Base-by-base conservation (phyloP, 2,888 invertebrate genomes). In the Hipparchia semele region DNA sequence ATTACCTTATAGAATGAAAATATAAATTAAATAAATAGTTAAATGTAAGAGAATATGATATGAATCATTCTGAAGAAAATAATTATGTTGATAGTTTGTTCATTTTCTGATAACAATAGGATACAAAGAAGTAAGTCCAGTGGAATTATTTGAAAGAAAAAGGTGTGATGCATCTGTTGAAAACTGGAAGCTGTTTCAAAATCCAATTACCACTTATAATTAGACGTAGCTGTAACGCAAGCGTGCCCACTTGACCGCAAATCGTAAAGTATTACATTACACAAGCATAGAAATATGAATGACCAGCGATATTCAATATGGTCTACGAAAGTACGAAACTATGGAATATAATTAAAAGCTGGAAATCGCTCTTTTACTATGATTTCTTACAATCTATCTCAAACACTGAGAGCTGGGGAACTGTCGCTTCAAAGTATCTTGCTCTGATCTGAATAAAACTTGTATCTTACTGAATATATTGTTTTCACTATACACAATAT, bases 221-320 rank as follows among this genome's bases (percentile, higher is more conserved):
- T 85, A 87, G 82, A 77, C 77, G 79, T 81, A 77, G 23, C 8
- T 45, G 6, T 81, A 72, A 79, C 78, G 79, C 79, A 80, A 83
- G 83, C 75, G 79, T 78, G 83, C 59, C 78, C 82, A 87, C 88
- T 93, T 93, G 93, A 93, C 93, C 92, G 87, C 84, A 80, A 86
- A 84, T 73, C 72, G 77, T 70, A 82, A 83, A 84, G 80, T 90
- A 88, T 92, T 87, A 60, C n/a, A 76, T 92, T 90, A 80, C 91
- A 67, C 72, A 70, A n/a, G 59, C 10, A 73, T 73, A 64, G 83
- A 84, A 83, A 81, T 84, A 86, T 89, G 86, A 88, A 90, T 89
- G 83, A 80, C 78, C 76, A 70, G 70, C 56, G 90, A 85, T 80
- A 91, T 85, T 73, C 76, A 87, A 91, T 89, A 90, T 78, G 78